Evolutionary conservation across 2,113 vertebrate species (phyloP).

Genomic region (Macrotus californicus): DNA sequence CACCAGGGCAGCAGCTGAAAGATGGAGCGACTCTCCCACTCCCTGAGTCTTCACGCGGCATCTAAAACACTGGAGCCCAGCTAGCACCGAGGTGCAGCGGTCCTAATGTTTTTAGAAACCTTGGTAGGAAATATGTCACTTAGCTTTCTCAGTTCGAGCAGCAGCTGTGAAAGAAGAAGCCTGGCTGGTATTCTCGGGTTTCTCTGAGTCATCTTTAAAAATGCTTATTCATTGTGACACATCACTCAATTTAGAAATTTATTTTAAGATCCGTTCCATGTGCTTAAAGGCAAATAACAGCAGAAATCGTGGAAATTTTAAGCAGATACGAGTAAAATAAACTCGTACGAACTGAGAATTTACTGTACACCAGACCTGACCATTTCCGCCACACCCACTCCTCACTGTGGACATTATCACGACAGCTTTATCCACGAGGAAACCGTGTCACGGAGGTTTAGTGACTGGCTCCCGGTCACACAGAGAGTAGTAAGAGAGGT

Average conservation of each 20-base stretch:
- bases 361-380: too few species aligned
- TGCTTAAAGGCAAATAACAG: not conserved
- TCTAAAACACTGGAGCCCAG: not conserved
- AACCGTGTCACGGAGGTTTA: rapidly evolving
- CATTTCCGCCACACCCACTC: not conserved
- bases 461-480: not conserved
- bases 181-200: not conserved
- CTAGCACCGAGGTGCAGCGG: not conserved
- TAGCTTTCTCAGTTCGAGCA: not conserved
- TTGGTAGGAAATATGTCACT: not conserved
- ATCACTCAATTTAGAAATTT: not conserved
- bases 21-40: not conserved
- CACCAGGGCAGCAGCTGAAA: not conserved
- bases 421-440: not conserved
- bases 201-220: not conserved
- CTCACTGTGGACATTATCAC: not conserved
- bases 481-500: not conserved
- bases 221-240: not conserved
- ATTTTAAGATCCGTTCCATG: not conserved
- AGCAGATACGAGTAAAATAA: not conserved
- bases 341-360: not conserved
- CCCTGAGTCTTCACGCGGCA: not conserved
- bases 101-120: not conserved
- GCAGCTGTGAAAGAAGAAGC: not conserved
- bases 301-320: not conserved